Evolutionary conservation across 2,797 vertebrate genomes (phyloP), one percentile per base, ranked within the genome.

Genomic region (Liparis tanakae): DNA sequence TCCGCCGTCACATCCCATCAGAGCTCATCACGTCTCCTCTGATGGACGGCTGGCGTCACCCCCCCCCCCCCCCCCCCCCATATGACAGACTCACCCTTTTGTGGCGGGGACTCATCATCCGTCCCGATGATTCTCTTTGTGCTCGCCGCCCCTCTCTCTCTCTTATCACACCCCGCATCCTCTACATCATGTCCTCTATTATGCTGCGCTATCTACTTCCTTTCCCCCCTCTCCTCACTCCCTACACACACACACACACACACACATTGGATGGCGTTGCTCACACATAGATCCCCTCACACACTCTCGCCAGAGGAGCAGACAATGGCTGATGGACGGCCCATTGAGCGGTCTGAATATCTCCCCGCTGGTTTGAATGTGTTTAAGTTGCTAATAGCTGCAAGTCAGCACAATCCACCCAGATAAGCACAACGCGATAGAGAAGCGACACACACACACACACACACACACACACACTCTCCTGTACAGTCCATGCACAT

Each of bases 371-470:
- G 76, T 87, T 87, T 87, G 80, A 87, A 89, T 91, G 80, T 78
- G 82, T 84, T 84, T 66, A 89, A 86, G 67, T 84, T 86, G 76
- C 81, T 86, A 89, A 87, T 88, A 87, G 82, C 75, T 87, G 82
- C 86, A 79, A 85, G 90, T 92, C 90, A 89, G 91, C 90, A 86
- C 83, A 88, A 87, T 87, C 81, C 81, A 73, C 78, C n/a, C 61
- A 78, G 81, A 89, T 87, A 87, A 77, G 82, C 70, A 48, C 77
- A 65, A 57, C 64, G 80, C 85, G 85, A 86, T 73, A 79, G 67
- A 62, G 55, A 65, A 15, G 60, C 59, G 71, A n/a, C n/a, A n/a
- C 25, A 30, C 25, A 30, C 25, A 30, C 25, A 54, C 65, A 30
- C 65, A 66, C 55, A 72, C 53, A 48, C 43, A 51, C 39, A 37